A percentile compares a stretch with the other conserved stretches of the same genome.
phyloP scores from a whole-genome alignment of 1,140 invertebrate genomes.

The Drosophila erecta region DNA sequence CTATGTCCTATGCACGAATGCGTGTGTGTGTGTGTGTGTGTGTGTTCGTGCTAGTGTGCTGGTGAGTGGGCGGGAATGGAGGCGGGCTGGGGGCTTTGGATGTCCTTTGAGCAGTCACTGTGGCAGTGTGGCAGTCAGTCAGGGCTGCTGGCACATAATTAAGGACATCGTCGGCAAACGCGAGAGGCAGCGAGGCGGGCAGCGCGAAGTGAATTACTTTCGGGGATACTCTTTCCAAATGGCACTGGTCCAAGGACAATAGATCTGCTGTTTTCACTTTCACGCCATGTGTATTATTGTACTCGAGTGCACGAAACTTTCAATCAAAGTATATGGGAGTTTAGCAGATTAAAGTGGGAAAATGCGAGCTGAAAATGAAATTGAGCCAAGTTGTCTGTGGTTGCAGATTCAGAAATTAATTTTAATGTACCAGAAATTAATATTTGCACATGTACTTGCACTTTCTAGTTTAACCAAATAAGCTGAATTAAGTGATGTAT shows the following conservation, averaged over 20 bases:
- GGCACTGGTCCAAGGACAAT: slow-evolving; percentile 2
- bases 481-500: too few species aligned
- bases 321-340: background rate
- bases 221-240: slow-evolving; percentile 27
- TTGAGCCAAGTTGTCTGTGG: background rate
- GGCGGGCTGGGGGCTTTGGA: slow-evolving; percentile 9
- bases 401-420: too few species aligned
- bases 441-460: too few species aligned
- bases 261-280: background rate
- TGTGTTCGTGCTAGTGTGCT: slow-evolving; percentile 5
- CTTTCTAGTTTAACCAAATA: too few species aligned
- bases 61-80: slow-evolving; percentile 7
- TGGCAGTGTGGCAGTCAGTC: slow-evolving; percentile 75
- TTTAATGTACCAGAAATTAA: too few species aligned
- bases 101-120: slow-evolving; percentile 71
- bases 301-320: too few species aligned
- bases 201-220: slow-evolving; percentile 33
- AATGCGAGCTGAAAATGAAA: background rate
- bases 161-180: slow-evolving; percentile 68
- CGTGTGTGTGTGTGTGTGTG: slow-evolving; percentile 23
- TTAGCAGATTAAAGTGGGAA: background rate
- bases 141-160: slow-evolving; percentile 79
- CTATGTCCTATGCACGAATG: slow-evolving; percentile 33
- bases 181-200: slow-evolving; percentile 26
- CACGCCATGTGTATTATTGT: background rate